Conservation (phyloP, 2,113 vertebrate genomes). For the Eclectus roratus region DNA sequence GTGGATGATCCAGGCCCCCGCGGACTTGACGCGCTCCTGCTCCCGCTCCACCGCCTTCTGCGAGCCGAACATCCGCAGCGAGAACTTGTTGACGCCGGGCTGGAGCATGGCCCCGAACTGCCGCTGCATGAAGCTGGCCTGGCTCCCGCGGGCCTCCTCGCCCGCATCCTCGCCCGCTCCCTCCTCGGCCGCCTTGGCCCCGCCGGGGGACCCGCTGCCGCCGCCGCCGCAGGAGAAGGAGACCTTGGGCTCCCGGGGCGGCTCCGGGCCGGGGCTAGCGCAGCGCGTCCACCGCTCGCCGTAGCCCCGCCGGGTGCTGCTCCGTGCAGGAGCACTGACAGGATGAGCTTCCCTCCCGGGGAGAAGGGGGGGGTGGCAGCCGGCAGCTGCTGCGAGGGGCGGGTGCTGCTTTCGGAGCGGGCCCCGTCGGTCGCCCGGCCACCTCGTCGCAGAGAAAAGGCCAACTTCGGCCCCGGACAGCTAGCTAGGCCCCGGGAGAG, state of each 20-base stretch:
- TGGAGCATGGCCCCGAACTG: constrained; percentile 95
- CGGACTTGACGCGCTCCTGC: constrained; percentile 93
- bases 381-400: neutral
- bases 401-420: neutral
- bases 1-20: constrained; percentile 97
- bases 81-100: constrained; percentile 98
- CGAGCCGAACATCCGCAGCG: constrained; percentile 98
- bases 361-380: neutral
- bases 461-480: neutral
- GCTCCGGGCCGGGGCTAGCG: neutral
- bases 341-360: constrained; percentile 12
- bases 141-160: constrained; percentile 78
- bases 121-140: constrained; percentile 92
- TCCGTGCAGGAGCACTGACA: constrained; percentile 34
- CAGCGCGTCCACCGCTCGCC: neutral
- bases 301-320: neutral
- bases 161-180: constrained; percentile 73
- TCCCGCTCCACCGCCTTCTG: constrained; percentile 96
- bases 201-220: constrained; percentile 63
- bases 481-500: constrained; percentile 20
- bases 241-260: constrained; percentile 74
- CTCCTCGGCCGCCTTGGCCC: constrained; percentile 77
- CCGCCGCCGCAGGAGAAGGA: constrained; percentile 76
- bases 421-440: neutral
- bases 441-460: neutral